Base-by-base conservation (phyloP, 2,113 vertebrate genomes). In the Takifugu flavidus region DNA sequence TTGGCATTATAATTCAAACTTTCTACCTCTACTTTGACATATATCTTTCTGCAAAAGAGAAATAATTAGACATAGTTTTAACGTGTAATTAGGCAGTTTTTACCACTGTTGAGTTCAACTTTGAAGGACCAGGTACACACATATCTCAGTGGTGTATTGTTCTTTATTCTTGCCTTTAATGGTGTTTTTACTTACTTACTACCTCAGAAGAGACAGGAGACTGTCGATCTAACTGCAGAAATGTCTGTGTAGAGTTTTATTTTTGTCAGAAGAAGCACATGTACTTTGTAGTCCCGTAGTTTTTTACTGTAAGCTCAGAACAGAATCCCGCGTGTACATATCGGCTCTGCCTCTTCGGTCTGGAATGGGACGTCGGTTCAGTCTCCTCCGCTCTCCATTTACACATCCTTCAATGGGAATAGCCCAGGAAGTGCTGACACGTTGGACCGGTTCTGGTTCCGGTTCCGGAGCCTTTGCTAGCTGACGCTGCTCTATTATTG, bases 101-200 rank as follows among this genome's bases (percentile, higher is more conserved):
- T 61, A 77, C 68, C 63, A 80, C 61, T 62, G 58, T 73, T 66
- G 64, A 78, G 64, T 39, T 68, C 57, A 62, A 28, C 62, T 63
- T 69, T 78, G 49, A 72, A 71, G 46, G 72, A 61, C 65, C 13
- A 45, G 72, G 52, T 74, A 44, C 53, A 62, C 65, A 50, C 65
- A 27, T 14, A 56, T 62, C 34, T 49, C 28, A 44, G 62, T 65
- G 44, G 65, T 76, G 57, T 77, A 45, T 78, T 57, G 55, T 71
- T 75, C 65, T 82, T 56, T 78, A 53, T 82, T 67, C 56, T 80
- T 73, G 75, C 78, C 69, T 82, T 79, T 85, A 75, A 75, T 79
- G 61, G 70, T 78, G 74, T 81, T 74, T 87, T 66, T 84, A 84
- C 82, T 83, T 86, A 80, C 83, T 76, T 84, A 88, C 87, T 89